Evolutionary conservation across 2,797 vertebrate species (phyloP).

Genomic region (Botia almorhae): DNA sequence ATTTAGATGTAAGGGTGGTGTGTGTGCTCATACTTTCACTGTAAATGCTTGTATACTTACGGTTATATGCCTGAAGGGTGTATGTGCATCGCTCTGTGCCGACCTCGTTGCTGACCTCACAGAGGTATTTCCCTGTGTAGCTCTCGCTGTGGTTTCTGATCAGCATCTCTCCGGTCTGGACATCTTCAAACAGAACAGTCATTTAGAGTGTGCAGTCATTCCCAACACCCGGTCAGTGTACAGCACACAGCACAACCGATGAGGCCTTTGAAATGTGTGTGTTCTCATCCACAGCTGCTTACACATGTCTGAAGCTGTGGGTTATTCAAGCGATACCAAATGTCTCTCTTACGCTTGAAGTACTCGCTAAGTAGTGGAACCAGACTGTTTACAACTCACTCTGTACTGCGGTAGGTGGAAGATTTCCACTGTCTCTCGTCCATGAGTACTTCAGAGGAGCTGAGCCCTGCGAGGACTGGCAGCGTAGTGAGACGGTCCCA

Average conservation of each 20-base stretch:
- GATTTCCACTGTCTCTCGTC: constrained; percentile 67
- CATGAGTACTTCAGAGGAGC: constrained; percentile 74
- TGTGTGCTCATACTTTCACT: constrained; percentile 41
- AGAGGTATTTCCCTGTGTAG: constrained; percentile 82
- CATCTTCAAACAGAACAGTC: constrained; percentile 67
- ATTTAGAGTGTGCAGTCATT: constrained; percentile 21
- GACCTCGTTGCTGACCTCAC: constrained; percentile 83
- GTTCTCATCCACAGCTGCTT: constrained; percentile 7
- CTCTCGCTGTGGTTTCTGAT: constrained; percentile 80
- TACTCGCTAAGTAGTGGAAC: background rate
- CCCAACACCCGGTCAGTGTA: background rate
- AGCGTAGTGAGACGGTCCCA: constrained; percentile 69
- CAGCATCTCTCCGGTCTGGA: constrained; percentile 79
- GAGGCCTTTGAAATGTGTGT: background rate
- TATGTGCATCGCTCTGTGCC: constrained; percentile 81
- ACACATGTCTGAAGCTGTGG: background rate
- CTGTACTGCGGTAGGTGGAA: constrained; percentile 69
- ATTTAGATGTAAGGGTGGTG: constrained; percentile 15
- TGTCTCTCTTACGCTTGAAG: constrained; percentile 4
- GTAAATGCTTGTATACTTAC: constrained; percentile 69
- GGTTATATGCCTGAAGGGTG: constrained; percentile 74
- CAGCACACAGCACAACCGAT: constrained; percentile 2
- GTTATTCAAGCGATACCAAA: background rate
- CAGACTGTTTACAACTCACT: constrained; percentile 46
- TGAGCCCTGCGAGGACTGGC: constrained; percentile 70